These are phyloP conservation scores for Stegastes partitus DNA, from an alignment of 2,113 vertebrate species.

Conservation along the genomic window DNA sequence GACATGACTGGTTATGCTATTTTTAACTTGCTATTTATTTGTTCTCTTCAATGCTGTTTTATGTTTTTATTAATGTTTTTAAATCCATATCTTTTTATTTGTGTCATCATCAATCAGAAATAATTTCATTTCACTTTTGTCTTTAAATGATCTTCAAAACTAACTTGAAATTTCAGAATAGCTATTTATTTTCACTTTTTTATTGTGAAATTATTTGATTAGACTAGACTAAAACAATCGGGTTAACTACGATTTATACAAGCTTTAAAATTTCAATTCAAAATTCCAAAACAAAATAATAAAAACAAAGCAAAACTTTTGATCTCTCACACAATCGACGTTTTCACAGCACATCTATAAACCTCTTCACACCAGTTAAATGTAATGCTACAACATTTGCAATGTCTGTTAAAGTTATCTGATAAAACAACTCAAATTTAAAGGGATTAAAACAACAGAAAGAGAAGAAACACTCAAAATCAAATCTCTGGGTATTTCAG, in stretches of 20 bases:
- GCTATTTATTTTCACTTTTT: neutral
- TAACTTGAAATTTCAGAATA: neutral
- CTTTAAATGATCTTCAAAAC: constrained; percentile 1
- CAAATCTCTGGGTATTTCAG: constrained; percentile 42
- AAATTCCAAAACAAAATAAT: constrained; percentile 25
- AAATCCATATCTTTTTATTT: neutral
- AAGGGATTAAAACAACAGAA: constrained; percentile 51
- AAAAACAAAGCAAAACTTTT: constrained; percentile 18
- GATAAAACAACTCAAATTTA: constrained; percentile 44
- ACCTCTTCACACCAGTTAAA: constrained; percentile 60
- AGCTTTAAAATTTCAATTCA: neutral
- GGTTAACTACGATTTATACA: neutral
- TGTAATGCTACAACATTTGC: constrained; percentile 87
- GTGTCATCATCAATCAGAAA: neutral
- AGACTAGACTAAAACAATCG: neutral
- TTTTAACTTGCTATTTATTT: neutral
- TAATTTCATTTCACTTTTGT: constrained; percentile 4
- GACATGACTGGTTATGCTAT: neutral
- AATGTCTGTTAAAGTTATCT: constrained; percentile 61
- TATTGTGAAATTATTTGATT: neutral
- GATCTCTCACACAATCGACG: constrained; percentile 44
- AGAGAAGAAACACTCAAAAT: constrained; percentile 38
- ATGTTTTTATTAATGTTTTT: neutral
- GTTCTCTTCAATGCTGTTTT: neutral
- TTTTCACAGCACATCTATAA: constrained; percentile 51